These are phyloP conservation scores for Aegithalos caudatus DNA, from an alignment of 2,113 vertebrate genomes.

Conservation along the genomic window DNA sequence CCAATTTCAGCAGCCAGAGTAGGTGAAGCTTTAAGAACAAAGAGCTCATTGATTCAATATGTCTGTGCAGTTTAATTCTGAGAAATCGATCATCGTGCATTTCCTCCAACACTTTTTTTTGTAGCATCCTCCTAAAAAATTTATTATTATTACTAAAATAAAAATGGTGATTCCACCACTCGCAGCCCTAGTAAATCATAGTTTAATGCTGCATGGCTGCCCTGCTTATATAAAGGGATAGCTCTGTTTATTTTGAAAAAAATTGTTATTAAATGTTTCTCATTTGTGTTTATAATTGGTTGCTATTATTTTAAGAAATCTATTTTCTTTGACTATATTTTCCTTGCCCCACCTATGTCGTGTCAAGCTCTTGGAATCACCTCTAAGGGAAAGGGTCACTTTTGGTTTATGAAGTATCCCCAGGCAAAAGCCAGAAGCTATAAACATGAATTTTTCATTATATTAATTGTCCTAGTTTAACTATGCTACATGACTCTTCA, in stretches of 20 bases:
- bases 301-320: neutral
- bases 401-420: constrained; percentile 45
- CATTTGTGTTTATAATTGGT: neutral
- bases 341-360: neutral
- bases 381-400: constrained; percentile 50
- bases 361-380: constrained; percentile 53
- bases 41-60: constrained; percentile 45
- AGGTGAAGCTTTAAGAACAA: constrained; percentile 27
- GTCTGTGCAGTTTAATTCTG: constrained; percentile 33
- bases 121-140: constrained; percentile 36
- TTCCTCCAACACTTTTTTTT: constrained; percentile 49
- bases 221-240: neutral
- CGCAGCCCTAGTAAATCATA: neutral
- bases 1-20: neutral
- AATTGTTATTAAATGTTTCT: neutral
- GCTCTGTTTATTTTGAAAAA: neutral
- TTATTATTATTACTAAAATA: constrained; percentile 53
- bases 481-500: constrained; percentile 47
- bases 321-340: constrained; percentile 37
- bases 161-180: constrained; percentile 13
- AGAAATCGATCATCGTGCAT: constrained; percentile 49
- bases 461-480: constrained; percentile 73
- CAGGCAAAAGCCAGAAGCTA: constrained; percentile 51
- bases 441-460: constrained; percentile 76
- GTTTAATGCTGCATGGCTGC: neutral